These are phyloP conservation scores for Bombus polaris DNA, from an alignment of 1,140 invertebrate genomes.

Conservation along the genomic window DNA sequence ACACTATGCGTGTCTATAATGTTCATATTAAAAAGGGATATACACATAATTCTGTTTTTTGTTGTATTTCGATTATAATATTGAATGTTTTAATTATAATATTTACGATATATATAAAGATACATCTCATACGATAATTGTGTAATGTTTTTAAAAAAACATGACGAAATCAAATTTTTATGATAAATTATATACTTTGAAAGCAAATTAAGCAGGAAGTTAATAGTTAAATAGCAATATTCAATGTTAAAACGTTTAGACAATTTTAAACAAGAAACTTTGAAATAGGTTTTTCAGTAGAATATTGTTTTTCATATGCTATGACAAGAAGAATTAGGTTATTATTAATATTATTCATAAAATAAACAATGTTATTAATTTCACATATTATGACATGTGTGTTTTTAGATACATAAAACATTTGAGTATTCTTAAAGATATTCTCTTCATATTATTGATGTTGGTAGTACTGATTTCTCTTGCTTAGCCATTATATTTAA, in stretches of 20 bases:
- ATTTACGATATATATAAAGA: not conserved
- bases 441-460: not conserved
- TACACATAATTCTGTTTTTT: not conserved
- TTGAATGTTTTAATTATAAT: not conserved
- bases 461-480: constrained; percentile 34
- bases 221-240: not conserved
- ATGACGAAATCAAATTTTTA: not conserved
- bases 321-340: not conserved
- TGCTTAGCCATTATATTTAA: constrained; percentile 18
- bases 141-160: not conserved
- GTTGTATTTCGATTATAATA: not conserved
- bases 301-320: not conserved
- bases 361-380: not conserved
- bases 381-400: not conserved
- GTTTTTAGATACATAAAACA: not conserved
- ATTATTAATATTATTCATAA: not conserved
- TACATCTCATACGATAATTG: not conserved
- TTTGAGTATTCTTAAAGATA: not conserved
- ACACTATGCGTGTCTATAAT: constrained; percentile 7
- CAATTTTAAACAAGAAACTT: not conserved
- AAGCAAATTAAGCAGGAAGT: not conserved
- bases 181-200: not conserved
- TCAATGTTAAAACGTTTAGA: not conserved
- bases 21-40: constrained; percentile 8
- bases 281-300: not conserved